Evolutionary conservation across 2,888 invertebrate species (phyloP), one percentile per base, ranked within the genome.

Genomic region (Pachliopta kotzebuea): DNA sequence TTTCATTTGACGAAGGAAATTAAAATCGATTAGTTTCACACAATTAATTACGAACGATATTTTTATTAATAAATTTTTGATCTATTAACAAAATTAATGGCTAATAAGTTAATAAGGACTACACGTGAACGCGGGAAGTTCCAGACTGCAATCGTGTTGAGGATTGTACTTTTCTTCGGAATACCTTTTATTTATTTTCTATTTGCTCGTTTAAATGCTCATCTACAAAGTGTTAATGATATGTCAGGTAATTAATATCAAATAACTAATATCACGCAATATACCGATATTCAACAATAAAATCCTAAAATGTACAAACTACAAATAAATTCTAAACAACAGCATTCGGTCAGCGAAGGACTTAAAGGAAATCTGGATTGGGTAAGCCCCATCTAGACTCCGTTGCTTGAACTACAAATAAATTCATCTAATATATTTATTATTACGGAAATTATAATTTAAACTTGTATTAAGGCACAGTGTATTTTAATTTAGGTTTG

Each of bases 31-130:
- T 45, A 45, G 11, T 45, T 26, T n/a, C 17, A 9, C 4, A 49
- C 17, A 14, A 20, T 49, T 50, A 14, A 20, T 0, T 8, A 11
- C 49, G 20, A 45, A 23, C 17, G 20, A 11, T 23, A 23, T 57
- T 24, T 42, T 23, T 18, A 52, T 20, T 3, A n/a, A 53, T 14
- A 7, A 11, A n/a, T 20, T 67, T 67, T 62, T 37, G 26, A 56
- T 69, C 70, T 60, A 73, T 74, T 67, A 55, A n/a, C n/a, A n/a
- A 66, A 65, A 70, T 82, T 79, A 81, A 90, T 88, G 88, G 87
- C 85, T 73, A 85, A 80, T 66, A 89, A 88, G 88, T 83, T 88
- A 75, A 79, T 88, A 84, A 82, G 89, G 84, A 90, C 90, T 87
- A 88, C 76, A 80, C 73, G 70, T 68, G 68, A 71, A 64, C 74